Percentiles rank a stretch among this genome's conserved stretches.
These are phyloP conservation scores for Mystacornis crossleyi DNA, from an alignment of 2,113 vertebrate species.

Conservation along the genomic window DNA sequence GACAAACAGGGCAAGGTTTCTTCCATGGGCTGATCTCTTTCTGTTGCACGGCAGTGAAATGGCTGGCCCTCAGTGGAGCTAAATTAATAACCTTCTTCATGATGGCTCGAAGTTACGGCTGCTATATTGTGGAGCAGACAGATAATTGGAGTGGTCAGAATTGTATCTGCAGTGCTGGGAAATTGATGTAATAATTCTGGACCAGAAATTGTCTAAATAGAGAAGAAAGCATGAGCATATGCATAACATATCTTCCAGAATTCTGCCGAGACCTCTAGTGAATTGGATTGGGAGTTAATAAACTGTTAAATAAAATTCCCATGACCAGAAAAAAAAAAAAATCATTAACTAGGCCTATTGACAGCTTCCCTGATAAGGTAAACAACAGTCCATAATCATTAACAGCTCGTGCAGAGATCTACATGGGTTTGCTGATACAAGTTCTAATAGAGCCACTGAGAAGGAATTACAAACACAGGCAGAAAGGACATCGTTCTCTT, in stretches of 20 bases:
- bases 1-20: neutral
- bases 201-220: slow-evolving; percentile 7
- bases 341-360: slow-evolving; percentile 34
- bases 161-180: neutral
- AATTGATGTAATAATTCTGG: slow-evolving; percentile 27
- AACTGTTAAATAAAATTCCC: slow-evolving; percentile 46
- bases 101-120: neutral
- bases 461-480: neutral
- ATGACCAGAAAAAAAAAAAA: neutral
- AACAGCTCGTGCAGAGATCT: slow-evolving; percentile 1
- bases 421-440: neutral
- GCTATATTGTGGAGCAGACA: neutral
- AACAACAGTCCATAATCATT: slow-evolving; percentile 24
- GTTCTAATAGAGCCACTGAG: neutral
- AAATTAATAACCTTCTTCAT: slow-evolving; percentile 58
- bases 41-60: slow-evolving; percentile 9
- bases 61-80: neutral
- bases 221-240: slow-evolving; percentile 5
- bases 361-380: slow-evolving; percentile 40
- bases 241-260: neutral
- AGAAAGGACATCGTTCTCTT: neutral
- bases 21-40: fast-evolving
- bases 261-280: neutral
- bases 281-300: neutral
- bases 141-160: slow-evolving; percentile 45